phyloP scores from a whole-genome alignment of 2,888 invertebrate genomes.

The Orgyia antiqua region DNA sequence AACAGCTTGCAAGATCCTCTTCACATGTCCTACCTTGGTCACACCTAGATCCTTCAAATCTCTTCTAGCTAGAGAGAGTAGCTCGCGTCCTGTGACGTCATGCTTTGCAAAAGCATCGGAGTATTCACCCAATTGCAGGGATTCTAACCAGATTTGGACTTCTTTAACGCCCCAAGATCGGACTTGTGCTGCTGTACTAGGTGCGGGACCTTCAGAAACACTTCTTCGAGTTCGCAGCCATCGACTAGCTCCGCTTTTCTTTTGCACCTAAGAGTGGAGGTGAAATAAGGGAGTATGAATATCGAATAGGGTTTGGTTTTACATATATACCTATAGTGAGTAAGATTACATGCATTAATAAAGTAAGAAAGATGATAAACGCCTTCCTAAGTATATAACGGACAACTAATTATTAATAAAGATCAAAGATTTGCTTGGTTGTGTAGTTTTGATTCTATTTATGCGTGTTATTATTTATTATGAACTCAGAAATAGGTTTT shows the following conservation, averaged over 20 bases:
- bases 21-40: conserved; percentile 96
- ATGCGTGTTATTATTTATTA: no score
- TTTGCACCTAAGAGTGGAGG: conserved; percentile 53
- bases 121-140: conserved; percentile 93
- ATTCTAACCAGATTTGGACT: conserved; percentile 93
- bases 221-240: conserved; percentile 65
- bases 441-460: no score
- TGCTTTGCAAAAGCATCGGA: conserved; percentile 93
- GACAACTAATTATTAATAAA: no score
- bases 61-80: conserved; percentile 90
- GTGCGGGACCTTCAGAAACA: conserved; percentile 49
- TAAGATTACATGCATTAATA: no score
- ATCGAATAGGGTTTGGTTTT: conserved; percentile 16
- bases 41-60: conserved; percentile 95
- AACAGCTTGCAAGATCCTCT: conserved; percentile 94
- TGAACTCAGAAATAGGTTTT: no score
- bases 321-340: no score
- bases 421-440: no score
- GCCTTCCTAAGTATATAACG: no score
- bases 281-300: conserved; percentile 17
- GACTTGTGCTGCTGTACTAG: conserved; percentile 48
- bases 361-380: no score
- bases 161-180: conserved; percentile 90
- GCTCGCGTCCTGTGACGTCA: conserved; percentile 94
- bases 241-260: conserved; percentile 51